phyloP scores from a whole-genome alignment of 1,140 invertebrate species.

The Archivesica marissinica region DNA sequence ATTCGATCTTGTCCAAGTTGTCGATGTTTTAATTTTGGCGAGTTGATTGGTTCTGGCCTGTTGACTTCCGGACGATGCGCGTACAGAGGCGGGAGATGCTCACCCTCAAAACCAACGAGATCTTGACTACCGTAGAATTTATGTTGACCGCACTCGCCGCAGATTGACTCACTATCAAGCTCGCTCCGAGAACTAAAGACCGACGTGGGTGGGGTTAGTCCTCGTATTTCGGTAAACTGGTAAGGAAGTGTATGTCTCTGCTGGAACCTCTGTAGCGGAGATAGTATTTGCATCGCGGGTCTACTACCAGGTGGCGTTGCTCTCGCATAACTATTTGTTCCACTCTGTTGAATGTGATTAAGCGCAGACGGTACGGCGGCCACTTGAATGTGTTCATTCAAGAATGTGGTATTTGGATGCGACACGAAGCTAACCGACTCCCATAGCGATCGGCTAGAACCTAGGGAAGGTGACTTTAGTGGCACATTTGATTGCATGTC shows the following conservation, averaged over 20 bases:
- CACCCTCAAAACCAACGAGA: background rate
- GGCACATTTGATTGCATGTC: background rate
- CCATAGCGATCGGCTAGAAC: background rate
- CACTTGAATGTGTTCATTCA: background rate
- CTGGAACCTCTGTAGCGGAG: slow-evolving; percentile 8
- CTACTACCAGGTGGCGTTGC: background rate
- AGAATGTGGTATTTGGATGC: background rate
- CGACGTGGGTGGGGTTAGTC: background rate
- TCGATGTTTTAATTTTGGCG: background rate
- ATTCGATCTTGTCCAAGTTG: background rate
- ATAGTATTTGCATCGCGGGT: background rate
- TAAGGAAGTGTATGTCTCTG: slow-evolving; percentile 29
- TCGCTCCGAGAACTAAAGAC: slow-evolving; percentile 6
- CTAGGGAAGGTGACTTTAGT: background rate
- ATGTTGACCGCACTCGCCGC: slow-evolving; percentile 20
- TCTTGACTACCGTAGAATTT: slow-evolving; percentile 42
- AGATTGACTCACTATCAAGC: slow-evolving; percentile 13
- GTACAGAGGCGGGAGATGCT: background rate
- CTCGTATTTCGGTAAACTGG: too few species aligned
- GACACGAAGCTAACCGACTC: background rate
- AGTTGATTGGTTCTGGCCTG: background rate
- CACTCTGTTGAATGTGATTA: background rate
- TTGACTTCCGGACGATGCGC: background rate
- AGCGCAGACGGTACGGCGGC: background rate
- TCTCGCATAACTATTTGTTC: background rate